These are phyloP conservation scores for Dasyprocta punctata DNA, from an alignment of 2,113 vertebrate species.

Conservation along the genomic window DNA sequence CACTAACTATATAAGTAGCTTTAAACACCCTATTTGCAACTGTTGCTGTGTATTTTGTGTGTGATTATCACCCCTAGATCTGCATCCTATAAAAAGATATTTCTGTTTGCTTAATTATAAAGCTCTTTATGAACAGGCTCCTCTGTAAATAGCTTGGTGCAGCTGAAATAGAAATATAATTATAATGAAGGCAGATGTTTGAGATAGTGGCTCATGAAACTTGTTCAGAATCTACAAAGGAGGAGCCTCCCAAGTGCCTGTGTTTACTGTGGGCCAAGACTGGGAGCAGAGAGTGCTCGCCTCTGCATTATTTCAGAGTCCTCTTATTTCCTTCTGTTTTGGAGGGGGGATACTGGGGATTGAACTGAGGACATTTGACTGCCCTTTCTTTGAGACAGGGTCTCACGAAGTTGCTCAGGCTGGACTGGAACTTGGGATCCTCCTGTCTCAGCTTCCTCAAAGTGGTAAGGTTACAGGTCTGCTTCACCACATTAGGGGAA, in stretches of 20 bases:
- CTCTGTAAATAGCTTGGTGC: constrained; percentile 92
- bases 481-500: neutral
- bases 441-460: neutral
- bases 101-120: constrained; percentile 94
- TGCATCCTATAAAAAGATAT: constrained; percentile 93
- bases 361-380: neutral
- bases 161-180: constrained; percentile 94
- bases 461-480: neutral
- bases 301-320: neutral
- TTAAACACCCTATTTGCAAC: constrained; percentile 91
- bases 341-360: neutral
- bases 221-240: constrained; percentile 88
- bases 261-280: constrained; percentile 68
- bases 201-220: constrained; percentile 88
- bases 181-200: constrained; percentile 92
- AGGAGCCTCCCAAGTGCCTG: constrained; percentile 71
- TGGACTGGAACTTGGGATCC: neutral
- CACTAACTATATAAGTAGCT: constrained; percentile 90
- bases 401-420: neutral
- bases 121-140: constrained; percentile 91
- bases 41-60: constrained; percentile 92
- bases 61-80: constrained; percentile 92
- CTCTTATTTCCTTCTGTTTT: neutral
- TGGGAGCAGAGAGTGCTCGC: constrained; percentile 57
- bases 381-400: neutral